Base-by-base conservation (phyloP, 2,797 vertebrate species). In the Thripadectes ignobilis region DNA sequence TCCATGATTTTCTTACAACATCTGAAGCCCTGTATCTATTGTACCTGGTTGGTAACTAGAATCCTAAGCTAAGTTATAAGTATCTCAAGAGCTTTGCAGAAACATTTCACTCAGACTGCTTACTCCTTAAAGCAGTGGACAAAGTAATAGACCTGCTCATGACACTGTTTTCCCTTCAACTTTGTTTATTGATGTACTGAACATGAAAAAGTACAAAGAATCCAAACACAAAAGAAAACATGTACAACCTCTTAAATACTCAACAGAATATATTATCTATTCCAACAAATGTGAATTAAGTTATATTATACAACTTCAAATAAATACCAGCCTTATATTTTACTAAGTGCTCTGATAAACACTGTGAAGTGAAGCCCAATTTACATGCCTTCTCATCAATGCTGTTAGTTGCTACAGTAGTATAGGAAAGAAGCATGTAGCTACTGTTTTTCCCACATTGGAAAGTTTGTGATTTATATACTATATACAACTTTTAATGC, bases 161-260 rank as follows among this genome's bases (percentile, higher is more conserved):
- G 92, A 98, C 95, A 95, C 93, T 81, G 52, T 91, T 97, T 98
- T 99, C 99, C 99, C 99, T 99, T 99, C 99, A 99, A 99, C 98
- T 98, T 98, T 99, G 99, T 99, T 99, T 99, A 99, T 99, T 99
- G 99, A 99, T 99, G 99, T 99, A 99, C 99, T 98, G 98, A 99
- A 99, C 99, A 99, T 99, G 99, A 98, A 99, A 99, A 99, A 99
- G 98, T 98, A 98, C 98, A 99, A 99, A 99, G 98, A 98, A 99
- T 99, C 97, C 98, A 99, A 99, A 99, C 99, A 99, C 98, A 99
- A 98, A 98, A 98, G 95, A 98, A 98, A 98, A 98, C 98, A 98
- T 98, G 98, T 98, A 98, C 98, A 98, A 98, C 98, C 98, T 98
- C 97, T 98, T 98, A 98, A 98, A 98, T 98, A 98, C 95, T 98